Conservation (phyloP, 2,113 vertebrate genomes). For the Columba livia region DNA sequence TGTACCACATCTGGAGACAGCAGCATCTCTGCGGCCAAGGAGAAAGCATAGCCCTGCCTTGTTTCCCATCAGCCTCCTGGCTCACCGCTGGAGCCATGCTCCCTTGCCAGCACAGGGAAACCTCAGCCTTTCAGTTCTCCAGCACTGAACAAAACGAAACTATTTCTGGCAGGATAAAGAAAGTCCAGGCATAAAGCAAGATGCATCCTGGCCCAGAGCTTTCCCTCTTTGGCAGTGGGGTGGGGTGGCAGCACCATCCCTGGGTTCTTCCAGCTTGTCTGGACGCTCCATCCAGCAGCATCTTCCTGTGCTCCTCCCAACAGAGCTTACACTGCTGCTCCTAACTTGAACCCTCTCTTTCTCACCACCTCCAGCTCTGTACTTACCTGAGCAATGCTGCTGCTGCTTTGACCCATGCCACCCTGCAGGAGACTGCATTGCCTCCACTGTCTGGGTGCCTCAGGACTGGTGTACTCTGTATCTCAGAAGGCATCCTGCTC, state of each 20-base stretch:
- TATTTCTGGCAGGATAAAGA: not conserved
- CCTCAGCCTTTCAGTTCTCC: not conserved
- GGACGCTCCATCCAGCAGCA: not conserved
- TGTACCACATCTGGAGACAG: not conserved
- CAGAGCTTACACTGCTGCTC: not conserved
- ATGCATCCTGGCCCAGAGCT: not conserved
- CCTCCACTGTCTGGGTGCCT: not conserved
- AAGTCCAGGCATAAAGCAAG: not conserved
- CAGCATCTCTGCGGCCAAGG: not conserved
- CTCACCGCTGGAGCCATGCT: fast-evolving
- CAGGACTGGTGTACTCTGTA: not conserved
- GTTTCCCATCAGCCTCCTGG: fast-evolving
- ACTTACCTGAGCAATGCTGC: not conserved
- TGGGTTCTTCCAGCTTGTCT: not conserved
- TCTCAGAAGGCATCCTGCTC: not conserved
- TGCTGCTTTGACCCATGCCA: not conserved
- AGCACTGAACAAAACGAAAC: not conserved
- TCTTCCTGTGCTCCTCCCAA: fast-evolving
- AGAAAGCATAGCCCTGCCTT: not conserved
- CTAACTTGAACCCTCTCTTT: not conserved
- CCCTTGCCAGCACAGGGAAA: fast-evolving
- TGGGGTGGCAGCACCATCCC: not conserved
- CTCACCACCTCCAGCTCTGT: not conserved
- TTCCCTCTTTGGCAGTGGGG: not conserved
- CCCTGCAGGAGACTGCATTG: not conserved